phyloP scores from a whole-genome alignment of 2,113 vertebrate genomes.

The Conger conger region DNA sequence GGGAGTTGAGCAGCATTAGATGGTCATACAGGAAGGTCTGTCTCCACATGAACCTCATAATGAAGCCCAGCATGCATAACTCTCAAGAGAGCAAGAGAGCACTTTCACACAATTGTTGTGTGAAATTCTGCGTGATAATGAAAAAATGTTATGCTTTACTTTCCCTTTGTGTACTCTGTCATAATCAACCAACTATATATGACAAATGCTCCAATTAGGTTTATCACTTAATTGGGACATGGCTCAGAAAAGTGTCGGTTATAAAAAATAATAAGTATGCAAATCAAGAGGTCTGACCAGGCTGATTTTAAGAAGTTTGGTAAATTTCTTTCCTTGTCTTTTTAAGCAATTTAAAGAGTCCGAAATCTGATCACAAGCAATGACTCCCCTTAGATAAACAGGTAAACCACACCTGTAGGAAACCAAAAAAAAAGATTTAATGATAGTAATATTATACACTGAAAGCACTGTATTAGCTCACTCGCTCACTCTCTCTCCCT shows the following conservation, averaged over 20 bases:
- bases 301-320: background rate
- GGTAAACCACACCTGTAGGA: background rate
- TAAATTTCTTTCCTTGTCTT: background rate
- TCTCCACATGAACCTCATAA: background rate
- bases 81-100: background rate
- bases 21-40: background rate
- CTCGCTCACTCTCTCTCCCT: slow-evolving; percentile 37
- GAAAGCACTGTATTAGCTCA: background rate
- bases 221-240: background rate
- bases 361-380: background rate
- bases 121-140: background rate
- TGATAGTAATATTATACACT: background rate
- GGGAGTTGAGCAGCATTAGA: background rate
- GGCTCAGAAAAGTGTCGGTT: background rate
- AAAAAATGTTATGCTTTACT: background rate
- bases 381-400: background rate
- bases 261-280: background rate
- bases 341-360: background rate
- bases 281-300: background rate
- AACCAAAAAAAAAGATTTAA: background rate
- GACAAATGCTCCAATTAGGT: too few species aligned
- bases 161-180: too few species aligned
- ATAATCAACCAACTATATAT: too few species aligned
- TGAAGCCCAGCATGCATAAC: background rate
- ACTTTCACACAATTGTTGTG: background rate